These are phyloP conservation scores for Lepidochrysops patricia DNA, from an alignment of 2,888 invertebrate species.

Conservation along the genomic window DNA sequence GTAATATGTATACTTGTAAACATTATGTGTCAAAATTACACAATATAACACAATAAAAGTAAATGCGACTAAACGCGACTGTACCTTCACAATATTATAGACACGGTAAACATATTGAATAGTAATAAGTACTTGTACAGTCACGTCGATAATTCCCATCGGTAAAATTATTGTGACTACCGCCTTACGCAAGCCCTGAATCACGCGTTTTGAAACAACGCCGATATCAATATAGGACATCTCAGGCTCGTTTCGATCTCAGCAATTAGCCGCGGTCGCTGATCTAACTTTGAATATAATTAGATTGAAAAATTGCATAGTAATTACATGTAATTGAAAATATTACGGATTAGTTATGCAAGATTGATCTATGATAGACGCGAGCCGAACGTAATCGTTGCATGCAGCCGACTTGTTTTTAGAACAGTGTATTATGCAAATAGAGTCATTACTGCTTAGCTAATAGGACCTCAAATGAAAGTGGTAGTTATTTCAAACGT, in stretches of 20 bases:
- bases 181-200: constrained; percentile 22
- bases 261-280: not conserved
- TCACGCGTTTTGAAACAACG: constrained; percentile 11
- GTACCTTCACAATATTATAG: constrained; percentile 28
- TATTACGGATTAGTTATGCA: constrained; percentile 3
- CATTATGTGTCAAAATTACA: not conserved
- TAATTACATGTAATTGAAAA: constrained; percentile 15
- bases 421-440: constrained; percentile 16
- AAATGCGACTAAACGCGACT: constrained; percentile 22
- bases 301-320: constrained; percentile 11
- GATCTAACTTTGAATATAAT: constrained; percentile 11
- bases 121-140: too few relatives aligned
- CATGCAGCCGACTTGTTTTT: constrained; percentile 1
- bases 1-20: not conserved
- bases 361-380: constrained; percentile 8
- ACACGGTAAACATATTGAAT: too few relatives aligned
- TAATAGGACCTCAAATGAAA: constrained; percentile 12
- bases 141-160: constrained; percentile 24
- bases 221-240: not conserved
- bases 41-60: too few relatives aligned
- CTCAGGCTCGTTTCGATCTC: not conserved
- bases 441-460: constrained; percentile 6
- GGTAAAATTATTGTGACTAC: constrained; percentile 24
- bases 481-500: constrained; percentile 30
- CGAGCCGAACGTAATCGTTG: constrained; percentile 9